These are phyloP conservation scores for Pavo muticus DNA, from an alignment of 2,113 vertebrate genomes.

Conservation along the genomic window DNA sequence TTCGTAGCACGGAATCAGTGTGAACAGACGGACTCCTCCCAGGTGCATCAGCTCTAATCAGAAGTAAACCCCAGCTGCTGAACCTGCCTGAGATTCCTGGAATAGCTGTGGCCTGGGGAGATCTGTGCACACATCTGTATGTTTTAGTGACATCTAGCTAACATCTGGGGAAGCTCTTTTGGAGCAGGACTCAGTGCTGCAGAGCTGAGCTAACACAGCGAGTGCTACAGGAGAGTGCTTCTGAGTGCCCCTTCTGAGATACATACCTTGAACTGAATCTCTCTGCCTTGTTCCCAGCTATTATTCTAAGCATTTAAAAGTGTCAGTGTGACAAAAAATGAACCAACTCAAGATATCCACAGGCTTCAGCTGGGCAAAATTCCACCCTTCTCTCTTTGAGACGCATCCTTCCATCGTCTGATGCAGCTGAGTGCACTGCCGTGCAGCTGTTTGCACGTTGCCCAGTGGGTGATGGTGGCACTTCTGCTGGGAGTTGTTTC, in stretches of 20 bases:
- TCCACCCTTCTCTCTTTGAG: background rate
- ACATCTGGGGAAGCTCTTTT: background rate
- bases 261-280: background rate
- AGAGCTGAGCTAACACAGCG: background rate
- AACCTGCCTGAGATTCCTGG: background rate
- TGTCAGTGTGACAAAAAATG: background rate
- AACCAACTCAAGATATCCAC: background rate
- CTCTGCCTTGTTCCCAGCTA: background rate
- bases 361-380: background rate
- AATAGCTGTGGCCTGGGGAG: background rate
- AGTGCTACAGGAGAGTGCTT: background rate
- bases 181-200: fast-evolving
- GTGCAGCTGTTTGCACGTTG: background rate
- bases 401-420: background rate
- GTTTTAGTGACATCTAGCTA: background rate
- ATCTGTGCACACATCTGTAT: background rate
- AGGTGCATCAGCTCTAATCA: background rate
- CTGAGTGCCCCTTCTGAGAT: background rate
- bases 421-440: no score
- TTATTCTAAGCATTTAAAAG: background rate
- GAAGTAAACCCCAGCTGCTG: background rate
- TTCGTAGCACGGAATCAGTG: background rate
- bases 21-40: background rate
- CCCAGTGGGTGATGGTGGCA: background rate
- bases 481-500: background rate